Conservation (phyloP, 2,797 vertebrate species). For the Bovichtus diacanthus region DNA sequence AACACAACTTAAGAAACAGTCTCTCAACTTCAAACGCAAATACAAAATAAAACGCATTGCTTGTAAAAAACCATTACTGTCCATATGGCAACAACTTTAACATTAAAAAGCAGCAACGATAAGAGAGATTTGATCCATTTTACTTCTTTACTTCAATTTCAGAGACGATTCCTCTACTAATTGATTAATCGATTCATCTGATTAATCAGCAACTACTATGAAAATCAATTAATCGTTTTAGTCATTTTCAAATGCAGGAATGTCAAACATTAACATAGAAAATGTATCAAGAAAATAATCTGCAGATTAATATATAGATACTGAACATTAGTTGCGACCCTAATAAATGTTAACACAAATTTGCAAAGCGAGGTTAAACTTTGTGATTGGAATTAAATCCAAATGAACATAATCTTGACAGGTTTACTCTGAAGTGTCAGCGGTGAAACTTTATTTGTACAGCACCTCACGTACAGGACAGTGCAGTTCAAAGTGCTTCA, state of each 20-base stretch:
- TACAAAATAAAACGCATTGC: background rate
- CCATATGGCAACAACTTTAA: background rate
- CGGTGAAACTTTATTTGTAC: background rate
- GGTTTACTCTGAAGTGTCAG: background rate
- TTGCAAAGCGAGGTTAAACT: background rate
- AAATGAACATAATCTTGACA: background rate
- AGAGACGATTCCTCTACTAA: background rate
- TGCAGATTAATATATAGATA: too few species aligned
- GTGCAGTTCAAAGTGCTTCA: background rate
- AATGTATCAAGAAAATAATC: too few species aligned
- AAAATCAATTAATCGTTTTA: background rate
- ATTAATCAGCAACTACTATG: background rate
- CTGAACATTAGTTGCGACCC: too few species aligned
- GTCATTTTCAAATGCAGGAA: background rate
- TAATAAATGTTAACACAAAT: too few species aligned
- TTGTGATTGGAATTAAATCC: background rate
- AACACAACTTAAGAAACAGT: background rate
- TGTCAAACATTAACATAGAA: too few species aligned
- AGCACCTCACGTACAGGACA: background rate
- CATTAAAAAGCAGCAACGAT: background rate
- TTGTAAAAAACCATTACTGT: background rate
- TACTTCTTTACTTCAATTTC: too few species aligned
- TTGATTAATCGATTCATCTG: background rate
- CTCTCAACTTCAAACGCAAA: background rate
- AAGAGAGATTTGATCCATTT: background rate